These are phyloP conservation scores for Dinomys branickii DNA, from an alignment of 2,113 vertebrate species.

Conservation along the genomic window DNA sequence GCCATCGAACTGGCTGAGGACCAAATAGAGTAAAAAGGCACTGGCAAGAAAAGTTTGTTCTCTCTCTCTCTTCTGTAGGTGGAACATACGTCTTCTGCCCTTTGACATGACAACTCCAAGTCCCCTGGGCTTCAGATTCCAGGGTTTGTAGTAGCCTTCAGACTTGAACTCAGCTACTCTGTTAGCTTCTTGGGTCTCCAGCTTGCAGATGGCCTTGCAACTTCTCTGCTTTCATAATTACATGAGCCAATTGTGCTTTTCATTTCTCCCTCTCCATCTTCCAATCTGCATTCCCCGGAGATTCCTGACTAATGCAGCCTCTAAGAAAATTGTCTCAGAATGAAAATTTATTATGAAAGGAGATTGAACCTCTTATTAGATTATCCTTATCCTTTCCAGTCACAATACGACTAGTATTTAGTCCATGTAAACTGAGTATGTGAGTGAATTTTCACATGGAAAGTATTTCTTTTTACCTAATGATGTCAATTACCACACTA, in stretches of 20 bases:
- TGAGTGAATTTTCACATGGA: not conserved
- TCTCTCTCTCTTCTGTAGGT: not conserved
- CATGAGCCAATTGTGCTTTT: not conserved
- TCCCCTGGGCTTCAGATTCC: not conserved
- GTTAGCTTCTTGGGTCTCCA: not conserved
- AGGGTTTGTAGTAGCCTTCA: not conserved
- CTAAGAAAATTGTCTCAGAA: not conserved
- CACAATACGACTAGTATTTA: not conserved
- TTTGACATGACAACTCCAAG: not conserved
- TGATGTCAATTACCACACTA: not conserved
- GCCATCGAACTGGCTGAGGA: not conserved
- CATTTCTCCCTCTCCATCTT: not conserved
- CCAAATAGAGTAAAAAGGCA: not conserved
- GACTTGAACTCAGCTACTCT: not conserved
- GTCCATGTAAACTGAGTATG: not conserved
- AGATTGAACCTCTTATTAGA: not conserved
- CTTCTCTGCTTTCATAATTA: not conserved
- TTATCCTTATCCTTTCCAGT: not conserved
- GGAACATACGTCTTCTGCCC: fast-evolving
- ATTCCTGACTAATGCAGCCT: not conserved
- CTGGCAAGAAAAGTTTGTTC: not conserved
- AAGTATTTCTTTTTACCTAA: not conserved
- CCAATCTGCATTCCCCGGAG: no score
- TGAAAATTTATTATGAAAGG: not conserved
- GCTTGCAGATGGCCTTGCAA: not conserved